Conservation (phyloP, 2,797 vertebrate genomes). For the Podargus strigoides region DNA sequence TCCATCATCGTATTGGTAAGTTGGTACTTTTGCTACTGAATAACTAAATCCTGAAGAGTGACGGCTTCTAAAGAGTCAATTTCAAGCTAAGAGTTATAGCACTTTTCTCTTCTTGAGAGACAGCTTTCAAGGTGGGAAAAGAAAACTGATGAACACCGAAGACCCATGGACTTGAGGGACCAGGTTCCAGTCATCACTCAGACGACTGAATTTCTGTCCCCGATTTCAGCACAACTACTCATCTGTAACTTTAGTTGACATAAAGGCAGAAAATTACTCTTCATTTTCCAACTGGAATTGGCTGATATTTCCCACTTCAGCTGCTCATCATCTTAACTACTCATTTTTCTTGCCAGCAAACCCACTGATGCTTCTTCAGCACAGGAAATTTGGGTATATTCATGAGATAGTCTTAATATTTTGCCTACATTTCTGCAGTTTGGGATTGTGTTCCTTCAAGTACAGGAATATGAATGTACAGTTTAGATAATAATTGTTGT, state of each 20-base stretch:
- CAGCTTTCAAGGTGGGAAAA: background rate
- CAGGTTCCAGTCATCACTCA: background rate
- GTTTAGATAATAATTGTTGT: background rate
- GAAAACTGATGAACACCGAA: background rate
- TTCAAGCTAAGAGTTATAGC: background rate
- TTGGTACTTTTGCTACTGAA: background rate
- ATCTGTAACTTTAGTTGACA: background rate
- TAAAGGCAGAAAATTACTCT: background rate
- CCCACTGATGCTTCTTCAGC: background rate
- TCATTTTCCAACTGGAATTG: background rate
- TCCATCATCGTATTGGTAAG: background rate
- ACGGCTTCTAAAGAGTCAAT: background rate
- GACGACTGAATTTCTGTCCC: background rate
- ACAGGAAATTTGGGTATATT: background rate
- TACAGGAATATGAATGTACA: background rate
- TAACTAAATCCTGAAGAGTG: background rate
- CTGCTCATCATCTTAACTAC: background rate
- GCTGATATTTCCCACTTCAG: background rate
- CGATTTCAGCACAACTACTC: background rate
- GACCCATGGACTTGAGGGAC: accelerated
- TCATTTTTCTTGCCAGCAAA: background rate
- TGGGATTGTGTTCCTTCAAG: background rate
- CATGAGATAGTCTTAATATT: background rate
- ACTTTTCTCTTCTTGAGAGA: background rate
- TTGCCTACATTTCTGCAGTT: background rate